Evolutionary conservation across 2,113 vertebrate species (phyloP).

Genomic region (Nycticryphes semicollaris): DNA sequence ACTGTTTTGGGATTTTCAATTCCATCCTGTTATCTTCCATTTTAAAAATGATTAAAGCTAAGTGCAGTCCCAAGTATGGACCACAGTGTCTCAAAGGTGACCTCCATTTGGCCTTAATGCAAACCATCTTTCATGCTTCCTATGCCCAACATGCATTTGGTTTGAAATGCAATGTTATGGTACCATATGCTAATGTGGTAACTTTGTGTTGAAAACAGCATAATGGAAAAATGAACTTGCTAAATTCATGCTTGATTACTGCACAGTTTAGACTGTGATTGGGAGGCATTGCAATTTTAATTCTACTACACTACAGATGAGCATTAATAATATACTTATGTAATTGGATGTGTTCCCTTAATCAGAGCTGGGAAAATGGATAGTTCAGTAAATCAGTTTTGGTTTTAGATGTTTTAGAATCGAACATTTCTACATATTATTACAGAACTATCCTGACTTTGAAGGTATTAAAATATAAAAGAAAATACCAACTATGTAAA

Average conservation of each 20-base stretch:
- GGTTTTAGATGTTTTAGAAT: constrained; percentile 3
- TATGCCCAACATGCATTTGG: not conserved
- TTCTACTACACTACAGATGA: constrained; percentile 61
- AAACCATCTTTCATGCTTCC: not conserved
- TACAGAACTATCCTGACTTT: not conserved
- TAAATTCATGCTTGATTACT: constrained; percentile 74
- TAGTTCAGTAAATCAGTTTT: constrained; percentile 50
- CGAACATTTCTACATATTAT: not conserved
- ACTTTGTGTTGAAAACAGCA: constrained; percentile 73
- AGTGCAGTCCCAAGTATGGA: not conserved
- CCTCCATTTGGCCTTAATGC: not conserved
- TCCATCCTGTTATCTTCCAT: not conserved
- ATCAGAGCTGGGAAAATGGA: constrained; percentile 59
- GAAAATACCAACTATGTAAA: not conserved
- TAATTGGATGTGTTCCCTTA: constrained; percentile 62
- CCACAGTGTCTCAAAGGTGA: not conserved
- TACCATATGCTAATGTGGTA: constrained; percentile 61
- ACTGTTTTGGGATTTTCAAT: not conserved
- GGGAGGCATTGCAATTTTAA: constrained; percentile 67
- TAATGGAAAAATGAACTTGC: constrained; percentile 72
- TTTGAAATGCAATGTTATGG: constrained; percentile 34
- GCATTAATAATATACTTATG: constrained; percentile 63
- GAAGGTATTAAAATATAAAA: not conserved
- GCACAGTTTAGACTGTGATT: constrained; percentile 52
- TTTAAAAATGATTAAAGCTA: constrained; percentile 32